Conservation (phyloP, 2,797 vertebrate genomes). For the Sandelia bainsii region DNA sequence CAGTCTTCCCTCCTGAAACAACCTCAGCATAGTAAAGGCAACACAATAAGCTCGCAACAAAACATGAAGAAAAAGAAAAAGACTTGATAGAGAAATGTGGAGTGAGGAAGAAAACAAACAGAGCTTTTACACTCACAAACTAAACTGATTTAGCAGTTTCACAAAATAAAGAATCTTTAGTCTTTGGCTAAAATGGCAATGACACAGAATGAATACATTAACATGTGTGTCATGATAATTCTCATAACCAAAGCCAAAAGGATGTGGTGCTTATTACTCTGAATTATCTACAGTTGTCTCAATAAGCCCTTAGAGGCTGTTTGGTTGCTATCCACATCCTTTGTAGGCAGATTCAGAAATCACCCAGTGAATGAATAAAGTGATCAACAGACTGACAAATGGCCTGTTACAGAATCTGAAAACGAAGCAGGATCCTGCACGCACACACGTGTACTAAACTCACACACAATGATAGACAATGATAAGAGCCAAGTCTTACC, state of each 20-base stretch:
- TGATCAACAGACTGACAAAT: constrained; percentile 41
- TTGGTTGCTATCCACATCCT: constrained; percentile 48
- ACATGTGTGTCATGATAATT: constrained; percentile 55
- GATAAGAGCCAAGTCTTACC: constrained; percentile 11
- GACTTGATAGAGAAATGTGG: background rate
- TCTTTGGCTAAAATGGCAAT: constrained; percentile 58
- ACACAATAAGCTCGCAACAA: constrained; percentile 33
- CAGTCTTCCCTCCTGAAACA: constrained; percentile 3
- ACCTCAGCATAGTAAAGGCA: constrained; percentile 11
- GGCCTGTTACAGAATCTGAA: constrained; percentile 5
- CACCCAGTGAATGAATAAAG: constrained; percentile 39
- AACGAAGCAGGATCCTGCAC: background rate
- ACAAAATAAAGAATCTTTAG: constrained; percentile 44
- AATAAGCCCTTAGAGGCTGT: constrained; percentile 49
- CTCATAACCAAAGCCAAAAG: constrained; percentile 48
- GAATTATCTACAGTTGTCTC: constrained; percentile 62
- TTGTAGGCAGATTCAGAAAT: constrained; percentile 52
- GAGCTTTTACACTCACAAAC: constrained; percentile 41
- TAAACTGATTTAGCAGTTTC: constrained; percentile 40
- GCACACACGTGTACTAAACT: background rate
- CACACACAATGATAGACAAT: background rate
- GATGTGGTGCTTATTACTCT: constrained; percentile 50
- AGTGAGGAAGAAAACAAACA: constrained; percentile 20
- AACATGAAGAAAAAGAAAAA: constrained; percentile 14
- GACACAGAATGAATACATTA: constrained; percentile 58